Evolutionary conservation across 2,797 vertebrate species (phyloP), one percentile per base, ranked within the genome.

Genomic region (Anniella stebbinsi): DNA sequence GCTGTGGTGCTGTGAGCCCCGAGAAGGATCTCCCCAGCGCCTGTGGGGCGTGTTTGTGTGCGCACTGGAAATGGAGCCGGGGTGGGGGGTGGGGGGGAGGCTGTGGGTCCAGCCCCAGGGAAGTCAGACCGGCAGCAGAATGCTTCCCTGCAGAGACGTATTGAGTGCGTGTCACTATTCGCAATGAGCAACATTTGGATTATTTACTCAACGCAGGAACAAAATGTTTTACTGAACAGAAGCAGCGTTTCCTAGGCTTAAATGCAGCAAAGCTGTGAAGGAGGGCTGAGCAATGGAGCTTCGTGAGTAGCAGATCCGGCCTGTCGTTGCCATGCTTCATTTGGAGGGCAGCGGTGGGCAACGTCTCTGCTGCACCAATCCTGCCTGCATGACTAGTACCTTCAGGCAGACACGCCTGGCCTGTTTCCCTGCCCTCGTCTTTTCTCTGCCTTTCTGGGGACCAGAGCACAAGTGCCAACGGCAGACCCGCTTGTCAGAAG

Each of bases 51-150:
- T 51, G 25, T 30, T 2, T 28, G 76, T 3, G 0, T 13, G 12
- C 45, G 4, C 80, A 25, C 23, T 17, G 45, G n/a, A 2, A 12
- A 21, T 36, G 57, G n/a, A 60, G n/a, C 30, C n/a, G n/a, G 23
- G 8, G 3, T 5, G 11, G 41, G 15, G 2, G 11, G 2, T 17
- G 4, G 3, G 9, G 6, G 0, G 38, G 28, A 1, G 11, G 45
- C 45, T 30, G 2, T 1, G 18, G 45, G 36, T 36, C 4, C 36
- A 36, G 33, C 45, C 0, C 36, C 33, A 36, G 21, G 83, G 84
- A 66, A 12, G 1, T 18, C 5, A 0, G 6, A 51, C n/a, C 2
- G 11, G 69, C 33, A 23, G n/a, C 30, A 4, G 69, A 38, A 25
- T 21, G 4, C 1, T 23, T 33, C 28, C 0, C 57, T 33, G 82